Percentiles rank a stretch among this genome's conserved stretches.
phyloP scores from a whole-genome alignment of 2,888 invertebrate genomes.

The Augochlorella aurata region DNA sequence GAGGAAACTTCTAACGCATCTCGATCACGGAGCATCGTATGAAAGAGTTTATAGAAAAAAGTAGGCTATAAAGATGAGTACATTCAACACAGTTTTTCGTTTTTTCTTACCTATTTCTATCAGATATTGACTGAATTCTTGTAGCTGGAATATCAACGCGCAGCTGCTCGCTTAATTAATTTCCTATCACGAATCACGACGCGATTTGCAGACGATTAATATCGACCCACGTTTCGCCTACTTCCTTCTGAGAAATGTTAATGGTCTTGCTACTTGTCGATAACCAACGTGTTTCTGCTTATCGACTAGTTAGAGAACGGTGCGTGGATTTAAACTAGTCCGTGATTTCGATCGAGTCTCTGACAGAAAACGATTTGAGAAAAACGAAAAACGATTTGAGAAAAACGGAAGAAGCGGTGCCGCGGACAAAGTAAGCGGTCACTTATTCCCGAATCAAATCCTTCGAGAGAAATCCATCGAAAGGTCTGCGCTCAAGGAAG shows the following conservation, averaged over 20 bases:
- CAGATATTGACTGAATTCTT: neutral
- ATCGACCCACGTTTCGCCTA: constrained; percentile 14
- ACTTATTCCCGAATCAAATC: neutral
- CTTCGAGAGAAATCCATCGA: accelerated
- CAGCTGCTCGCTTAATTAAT: constrained; percentile 30
- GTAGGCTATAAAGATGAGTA: no score
- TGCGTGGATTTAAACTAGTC: neutral
- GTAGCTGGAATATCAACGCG: no score
- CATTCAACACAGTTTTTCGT: neutral
- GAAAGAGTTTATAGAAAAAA: neutral
- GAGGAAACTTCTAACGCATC: neutral
- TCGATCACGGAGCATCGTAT: neutral
- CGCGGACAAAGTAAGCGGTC: neutral
- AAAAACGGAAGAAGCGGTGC: no score
- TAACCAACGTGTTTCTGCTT: neutral
- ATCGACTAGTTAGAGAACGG: neutral
- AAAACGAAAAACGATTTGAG: neutral
- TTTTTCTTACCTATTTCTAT: neutral
- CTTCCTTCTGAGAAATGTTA: constrained; percentile 18
- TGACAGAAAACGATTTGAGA: neutral
- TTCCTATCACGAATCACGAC: neutral
- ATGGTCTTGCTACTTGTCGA: constrained; percentile 11
- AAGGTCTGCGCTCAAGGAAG: neutral
- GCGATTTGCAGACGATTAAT: neutral
- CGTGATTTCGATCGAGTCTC: neutral